Conservation (phyloP, 2,113 vertebrate species). For the Chlorocebus sabaeus region DNA sequence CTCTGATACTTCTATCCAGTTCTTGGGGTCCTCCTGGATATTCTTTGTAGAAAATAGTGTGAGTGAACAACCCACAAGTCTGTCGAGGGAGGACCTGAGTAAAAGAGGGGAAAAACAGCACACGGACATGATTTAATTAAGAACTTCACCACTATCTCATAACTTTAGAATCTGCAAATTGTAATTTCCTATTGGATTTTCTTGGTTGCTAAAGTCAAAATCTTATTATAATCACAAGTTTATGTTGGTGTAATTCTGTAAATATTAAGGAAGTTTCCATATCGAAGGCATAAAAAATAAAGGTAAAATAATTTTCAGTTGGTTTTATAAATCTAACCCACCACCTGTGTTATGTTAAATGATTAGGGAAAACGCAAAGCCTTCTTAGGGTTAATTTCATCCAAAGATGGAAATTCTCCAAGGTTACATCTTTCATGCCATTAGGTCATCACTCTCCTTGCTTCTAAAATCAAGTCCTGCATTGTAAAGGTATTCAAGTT, state of each 20-base stretch:
- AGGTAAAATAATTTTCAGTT: background rate
- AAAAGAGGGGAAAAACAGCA: background rate
- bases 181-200: background rate
- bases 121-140: background rate
- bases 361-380: background rate
- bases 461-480: background rate
- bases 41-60: slow-evolving; percentile 99
- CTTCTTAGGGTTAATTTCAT: slow-evolving; percentile 21
- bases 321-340: background rate
- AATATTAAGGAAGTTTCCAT: background rate
- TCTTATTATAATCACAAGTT: background rate
- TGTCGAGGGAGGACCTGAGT: slow-evolving; percentile 96
- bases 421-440: accelerated
- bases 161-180: background rate
- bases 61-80: slow-evolving; percentile 98
- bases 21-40: slow-evolving; percentile 97
- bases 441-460: background rate
- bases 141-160: background rate
- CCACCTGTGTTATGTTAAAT: background rate
- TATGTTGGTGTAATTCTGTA: background rate
- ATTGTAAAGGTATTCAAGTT: background rate
- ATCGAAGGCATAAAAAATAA: background rate
- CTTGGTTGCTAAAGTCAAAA: background rate
- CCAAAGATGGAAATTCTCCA: background rate
- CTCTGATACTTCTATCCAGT: slow-evolving; percentile 95